Evolutionary conservation across 2,888 invertebrate species (phyloP), one percentile per base, ranked within the genome.

Genomic region (Allophyes oxyacanthae): DNA sequence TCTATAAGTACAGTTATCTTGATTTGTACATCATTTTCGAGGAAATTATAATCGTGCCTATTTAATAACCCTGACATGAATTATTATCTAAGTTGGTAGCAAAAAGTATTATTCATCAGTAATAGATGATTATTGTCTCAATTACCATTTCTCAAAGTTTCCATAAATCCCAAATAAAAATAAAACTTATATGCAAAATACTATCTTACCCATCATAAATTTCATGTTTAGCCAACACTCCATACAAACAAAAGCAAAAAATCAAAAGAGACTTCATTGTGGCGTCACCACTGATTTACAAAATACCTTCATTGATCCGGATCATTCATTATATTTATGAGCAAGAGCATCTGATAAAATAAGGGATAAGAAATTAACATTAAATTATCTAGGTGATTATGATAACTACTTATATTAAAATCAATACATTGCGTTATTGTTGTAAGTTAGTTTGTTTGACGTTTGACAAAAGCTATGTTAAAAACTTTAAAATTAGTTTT

Each of bases 191-290:
- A 9, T 13, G 1, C 13, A 30, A 46, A 15, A 7, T 1, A 41
- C 11, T 15, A 28, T 11, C 48, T 85, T 74, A 91, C 91, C 90
- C 90, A 45, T 87, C 85, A 50, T 88, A 88, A 10, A 78, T 59
- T 63, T 91, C 90, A 64, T 90, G 84, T 72, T 89, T 90, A 1
- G 85, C 90, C 10, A 75, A 62, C 25, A 77, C 86, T 1, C 73
- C 63, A 59, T 55, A 76, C n/a, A 81, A 59, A 9, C 63, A 69
- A 32, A 81, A 64, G 68, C 74, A 78, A 40, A 84, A 38, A 7
- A 82, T 32, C 8, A 88, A 55, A 2, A 83, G 28, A 36, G 65
- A 37, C 60, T 78, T 81, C 80, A 85, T 82, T 52, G 64, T 79
- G 63, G 52, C 68, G 61, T 38, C 28, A 41, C 45, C 28, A 40